Conservation (phyloP, 2,797 vertebrate species). For the Acanthiza pusilla region DNA sequence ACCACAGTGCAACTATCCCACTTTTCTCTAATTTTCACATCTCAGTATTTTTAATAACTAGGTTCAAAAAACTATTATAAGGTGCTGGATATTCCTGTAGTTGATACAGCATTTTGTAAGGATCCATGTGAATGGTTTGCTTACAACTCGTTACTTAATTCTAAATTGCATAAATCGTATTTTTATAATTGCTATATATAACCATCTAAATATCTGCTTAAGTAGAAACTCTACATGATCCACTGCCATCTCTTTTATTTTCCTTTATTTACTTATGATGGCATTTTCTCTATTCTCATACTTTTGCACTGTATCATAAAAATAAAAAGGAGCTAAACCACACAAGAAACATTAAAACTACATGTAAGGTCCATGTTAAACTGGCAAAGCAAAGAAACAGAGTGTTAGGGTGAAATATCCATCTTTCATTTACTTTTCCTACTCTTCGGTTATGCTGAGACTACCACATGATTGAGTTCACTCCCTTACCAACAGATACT, state of each 20-base stretch:
- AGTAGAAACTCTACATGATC: not conserved
- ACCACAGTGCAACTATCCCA: not conserved
- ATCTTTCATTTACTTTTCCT: not conserved
- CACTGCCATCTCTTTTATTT: not conserved
- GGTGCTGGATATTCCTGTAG: not conserved
- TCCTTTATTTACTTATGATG: not conserved
- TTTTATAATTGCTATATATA: not conserved
- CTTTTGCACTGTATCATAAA: not conserved
- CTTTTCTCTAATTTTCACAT: not conserved
- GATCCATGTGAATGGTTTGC: not conserved
- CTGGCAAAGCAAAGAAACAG: not conserved
- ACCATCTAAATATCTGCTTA: not conserved
- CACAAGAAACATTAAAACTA: not conserved
- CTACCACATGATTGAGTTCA: not conserved
- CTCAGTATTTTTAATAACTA: slow-evolving; percentile 6
- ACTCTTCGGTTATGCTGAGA: not conserved
- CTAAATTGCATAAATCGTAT: not conserved
- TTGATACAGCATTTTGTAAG: not conserved
- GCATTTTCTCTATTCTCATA: not conserved
- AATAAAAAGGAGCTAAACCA: slow-evolving; percentile 5
- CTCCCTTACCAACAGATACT: not conserved
- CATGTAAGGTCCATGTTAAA: not conserved
- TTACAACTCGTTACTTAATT: not conserved
- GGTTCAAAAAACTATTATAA: not conserved
- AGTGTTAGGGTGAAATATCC: not conserved